Conservation (phyloP, 2,888 invertebrate species). For the Eristalis pertinax region DNA sequence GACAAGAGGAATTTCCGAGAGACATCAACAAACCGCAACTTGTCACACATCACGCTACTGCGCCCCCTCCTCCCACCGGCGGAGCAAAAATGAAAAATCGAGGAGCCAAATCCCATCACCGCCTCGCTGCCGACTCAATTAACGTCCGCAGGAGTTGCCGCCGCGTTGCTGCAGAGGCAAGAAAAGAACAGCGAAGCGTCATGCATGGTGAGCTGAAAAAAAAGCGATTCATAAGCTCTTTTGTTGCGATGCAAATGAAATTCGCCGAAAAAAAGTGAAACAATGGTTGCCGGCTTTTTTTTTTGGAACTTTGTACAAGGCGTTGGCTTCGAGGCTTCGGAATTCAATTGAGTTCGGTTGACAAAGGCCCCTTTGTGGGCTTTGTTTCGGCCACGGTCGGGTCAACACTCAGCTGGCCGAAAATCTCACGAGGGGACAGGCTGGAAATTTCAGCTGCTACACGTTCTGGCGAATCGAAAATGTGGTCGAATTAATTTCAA, state of each 20-base stretch:
- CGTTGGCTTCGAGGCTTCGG: not conserved
- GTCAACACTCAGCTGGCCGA: not conserved
- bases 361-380: not conserved
- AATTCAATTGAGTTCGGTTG: not conserved
- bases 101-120: not conserved
- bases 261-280: not conserved
- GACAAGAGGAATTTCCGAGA: not conserved
- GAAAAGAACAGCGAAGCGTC: not conserved
- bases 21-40: not conserved
- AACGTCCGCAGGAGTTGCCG: not conserved
- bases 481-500: too few species aligned
- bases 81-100: not conserved
- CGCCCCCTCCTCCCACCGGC: not conserved
- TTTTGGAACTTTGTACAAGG: not conserved
- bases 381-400: not conserved
- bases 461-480: too few species aligned
- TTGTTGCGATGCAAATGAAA: not conserved
- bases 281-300: not conserved
- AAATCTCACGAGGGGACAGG: not conserved
- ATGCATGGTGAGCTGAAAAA: not conserved
- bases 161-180: not conserved
- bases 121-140: not conserved
- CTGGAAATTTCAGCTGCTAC: too few species aligned
- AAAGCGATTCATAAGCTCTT: not conserved
- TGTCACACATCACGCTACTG: not conserved